Percentiles rank a stretch among this genome's conserved stretches.
These are phyloP conservation scores for Onychostoma macrolepis DNA, from an alignment of 2,113 vertebrate genomes.

Conservation along the genomic window DNA sequence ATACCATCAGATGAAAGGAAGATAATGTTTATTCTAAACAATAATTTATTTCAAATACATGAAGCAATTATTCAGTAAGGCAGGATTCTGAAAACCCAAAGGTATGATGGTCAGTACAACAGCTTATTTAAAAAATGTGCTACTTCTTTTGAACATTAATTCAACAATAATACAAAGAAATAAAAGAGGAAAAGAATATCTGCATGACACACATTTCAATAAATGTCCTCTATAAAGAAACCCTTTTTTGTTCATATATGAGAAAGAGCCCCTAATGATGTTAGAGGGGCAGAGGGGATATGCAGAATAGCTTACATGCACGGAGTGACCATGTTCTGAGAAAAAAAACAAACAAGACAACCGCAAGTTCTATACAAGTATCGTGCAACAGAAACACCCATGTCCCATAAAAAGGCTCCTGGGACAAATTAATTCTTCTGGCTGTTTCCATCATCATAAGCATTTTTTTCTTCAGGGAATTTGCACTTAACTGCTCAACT, in stretches of 20 bases:
- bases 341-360: neutral
- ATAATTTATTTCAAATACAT: neutral
- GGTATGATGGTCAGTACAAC: neutral
- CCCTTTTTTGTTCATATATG: constrained; percentile 39
- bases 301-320: constrained; percentile 20
- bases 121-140: neutral
- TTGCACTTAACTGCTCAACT: neutral
- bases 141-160: neutral
- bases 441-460: neutral
- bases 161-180: neutral
- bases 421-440: neutral
- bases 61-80: neutral
- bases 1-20: neutral
- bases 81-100: neutral
- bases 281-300: neutral
- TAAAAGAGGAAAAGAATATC: neutral
- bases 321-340: neutral
- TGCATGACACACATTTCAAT: neutral
- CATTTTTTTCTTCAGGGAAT: neutral
- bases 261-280: neutral
- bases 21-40: constrained; percentile 15
- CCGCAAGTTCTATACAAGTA: neutral
- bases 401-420: neutral
- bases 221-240: neutral
- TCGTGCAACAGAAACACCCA: neutral